Evolutionary conservation across 2,113 vertebrate genomes (phyloP).

Genomic region (Amphilophus citrinellus): DNA sequence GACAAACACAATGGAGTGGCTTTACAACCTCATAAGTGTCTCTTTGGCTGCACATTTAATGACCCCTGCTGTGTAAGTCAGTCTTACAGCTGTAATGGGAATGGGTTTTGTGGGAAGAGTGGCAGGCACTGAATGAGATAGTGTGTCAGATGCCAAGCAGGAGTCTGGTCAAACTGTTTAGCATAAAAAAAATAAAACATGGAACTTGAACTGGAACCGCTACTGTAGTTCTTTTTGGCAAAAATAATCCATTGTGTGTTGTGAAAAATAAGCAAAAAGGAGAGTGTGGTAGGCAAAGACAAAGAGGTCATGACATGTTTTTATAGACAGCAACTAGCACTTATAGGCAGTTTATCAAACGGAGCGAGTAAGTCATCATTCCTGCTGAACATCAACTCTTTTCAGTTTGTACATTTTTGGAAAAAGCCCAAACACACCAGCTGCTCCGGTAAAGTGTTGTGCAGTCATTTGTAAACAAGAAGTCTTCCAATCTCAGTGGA

Average conservation of each 20-base stretch:
- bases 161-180: slow-evolving; percentile 32
- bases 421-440: not conserved
- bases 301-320: not conserved
- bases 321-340: not conserved
- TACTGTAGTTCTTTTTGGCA: not conserved
- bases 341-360: not conserved
- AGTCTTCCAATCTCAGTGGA: not conserved
- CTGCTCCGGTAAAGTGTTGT: not conserved
- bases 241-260: slow-evolving; percentile 2
- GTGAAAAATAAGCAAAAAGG: not conserved
- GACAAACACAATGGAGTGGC: slow-evolving; percentile 59
- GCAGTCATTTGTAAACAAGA: not conserved
- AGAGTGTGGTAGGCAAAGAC: not conserved
- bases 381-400: not conserved
- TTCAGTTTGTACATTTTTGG: no score
- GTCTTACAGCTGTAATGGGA: slow-evolving; percentile 42
- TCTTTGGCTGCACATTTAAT: slow-evolving; percentile 69
- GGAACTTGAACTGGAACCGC: not conserved
- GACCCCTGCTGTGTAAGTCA: slow-evolving; percentile 69
- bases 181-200: not conserved
- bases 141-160: slow-evolving; percentile 26
- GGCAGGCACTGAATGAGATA: slow-evolving; percentile 21
- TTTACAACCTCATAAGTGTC: slow-evolving; percentile 70
- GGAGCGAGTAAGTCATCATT: not conserved
- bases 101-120: slow-evolving; percentile 51